phyloP scores from a whole-genome alignment of 2,888 invertebrate species.

The Zaprionus lineosus region DNA sequence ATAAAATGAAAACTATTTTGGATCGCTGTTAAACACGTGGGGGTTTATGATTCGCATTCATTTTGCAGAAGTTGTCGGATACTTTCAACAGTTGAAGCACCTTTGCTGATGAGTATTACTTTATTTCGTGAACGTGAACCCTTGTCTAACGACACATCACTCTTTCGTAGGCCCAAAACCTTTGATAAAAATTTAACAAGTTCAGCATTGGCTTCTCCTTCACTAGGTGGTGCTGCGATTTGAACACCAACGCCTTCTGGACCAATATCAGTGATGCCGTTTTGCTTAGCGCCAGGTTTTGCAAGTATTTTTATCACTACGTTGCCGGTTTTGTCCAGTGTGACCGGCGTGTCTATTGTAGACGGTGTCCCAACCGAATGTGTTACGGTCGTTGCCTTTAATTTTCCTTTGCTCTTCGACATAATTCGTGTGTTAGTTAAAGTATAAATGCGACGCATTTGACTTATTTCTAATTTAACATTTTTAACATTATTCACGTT shows the following conservation, averaged over 20 bases:
- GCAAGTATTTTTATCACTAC: conserved; percentile 87
- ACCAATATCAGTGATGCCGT: conserved; percentile 86
- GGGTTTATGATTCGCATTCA: conserved; percentile 72
- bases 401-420: conserved; percentile 76
- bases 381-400: conserved; percentile 23
- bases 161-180: conserved; percentile 88
- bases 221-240: conserved; percentile 91
- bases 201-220: conserved; percentile 91
- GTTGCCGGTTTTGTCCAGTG: conserved; percentile 85
- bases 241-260: conserved; percentile 88
- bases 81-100: conserved; percentile 82
- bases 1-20: no score
- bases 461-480: not conserved
- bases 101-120: conserved; percentile 83
- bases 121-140: conserved; percentile 86
- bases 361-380: conserved; percentile 9
- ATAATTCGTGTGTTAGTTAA: conserved; percentile 44
- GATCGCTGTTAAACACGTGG: no score
- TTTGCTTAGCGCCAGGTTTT: conserved; percentile 90
- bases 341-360: conserved; percentile 70
- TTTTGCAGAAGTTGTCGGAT: conserved; percentile 82
- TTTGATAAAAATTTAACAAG: conserved; percentile 88
- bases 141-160: conserved; percentile 87
- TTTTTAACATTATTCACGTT: not conserved
- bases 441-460: conserved; percentile 56